Evolutionary conservation across 2,113 vertebrate species (phyloP).

Genomic region (Pungitius pungitius): DNA sequence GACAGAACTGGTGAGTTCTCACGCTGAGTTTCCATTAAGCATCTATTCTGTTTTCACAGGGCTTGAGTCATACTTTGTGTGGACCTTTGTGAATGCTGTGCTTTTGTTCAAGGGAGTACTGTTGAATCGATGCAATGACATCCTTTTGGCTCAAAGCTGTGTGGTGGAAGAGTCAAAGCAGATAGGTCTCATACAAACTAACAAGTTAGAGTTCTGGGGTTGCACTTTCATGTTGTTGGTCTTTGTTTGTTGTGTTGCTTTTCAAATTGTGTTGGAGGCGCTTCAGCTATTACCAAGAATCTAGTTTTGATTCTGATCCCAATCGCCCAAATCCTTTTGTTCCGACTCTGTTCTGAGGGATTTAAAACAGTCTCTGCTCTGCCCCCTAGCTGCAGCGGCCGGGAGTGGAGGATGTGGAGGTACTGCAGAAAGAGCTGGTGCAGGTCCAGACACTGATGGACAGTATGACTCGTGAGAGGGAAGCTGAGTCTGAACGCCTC

Average conservation of each 20-base stretch:
- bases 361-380: slow-evolving; percentile 23
- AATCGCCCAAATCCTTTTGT: not conserved
- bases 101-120: slow-evolving; percentile 11
- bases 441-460: slow-evolving; percentile 98
- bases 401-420: slow-evolving; percentile 94
- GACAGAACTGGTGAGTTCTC: slow-evolving; percentile 89
- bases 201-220: too few species aligned
- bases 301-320: not conserved
- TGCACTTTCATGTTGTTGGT: too few species aligned
- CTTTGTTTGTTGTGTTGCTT: not conserved
- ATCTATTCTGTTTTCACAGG: not conserved
- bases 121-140: slow-evolving; percentile 16
- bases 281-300: not conserved
- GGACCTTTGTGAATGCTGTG: slow-evolving; percentile 1
- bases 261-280: not conserved
- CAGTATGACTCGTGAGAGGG: slow-evolving; percentile 90
- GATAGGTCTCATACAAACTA: not conserved
- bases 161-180: slow-evolving; percentile 8
- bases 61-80: not conserved
- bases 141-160: slow-evolving; percentile 8
- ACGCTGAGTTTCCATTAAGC: not conserved
- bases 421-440: slow-evolving; percentile 94
- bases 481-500: slow-evolving; percentile 91
- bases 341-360: not conserved
- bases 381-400: slow-evolving; percentile 91